Conservation (phyloP, 2,797 vertebrate species). For the Gastrophryne carolinensis region DNA sequence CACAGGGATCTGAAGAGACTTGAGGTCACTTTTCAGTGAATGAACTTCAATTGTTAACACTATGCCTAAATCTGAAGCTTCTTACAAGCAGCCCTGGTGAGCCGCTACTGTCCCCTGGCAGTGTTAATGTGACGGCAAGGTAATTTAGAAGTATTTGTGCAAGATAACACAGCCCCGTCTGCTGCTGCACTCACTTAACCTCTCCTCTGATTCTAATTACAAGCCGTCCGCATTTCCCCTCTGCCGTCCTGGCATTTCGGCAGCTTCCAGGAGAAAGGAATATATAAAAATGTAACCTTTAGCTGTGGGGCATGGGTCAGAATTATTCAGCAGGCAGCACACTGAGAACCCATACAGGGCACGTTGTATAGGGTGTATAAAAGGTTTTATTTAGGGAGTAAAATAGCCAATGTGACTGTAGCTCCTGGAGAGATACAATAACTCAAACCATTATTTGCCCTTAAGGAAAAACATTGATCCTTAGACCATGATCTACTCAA, state of each 20-base stretch:
- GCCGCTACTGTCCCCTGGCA: conserved; percentile 25
- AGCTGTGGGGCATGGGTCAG: conserved; percentile 35
- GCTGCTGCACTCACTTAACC: conserved; percentile 49
- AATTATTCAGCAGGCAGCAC: conserved; percentile 38
- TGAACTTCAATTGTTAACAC: not conserved
- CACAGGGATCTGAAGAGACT: not conserved
- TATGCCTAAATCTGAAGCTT: conserved; percentile 25
- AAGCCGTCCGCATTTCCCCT: conserved; percentile 39
- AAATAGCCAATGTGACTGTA: not conserved
- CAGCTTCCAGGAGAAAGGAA: conserved; percentile 47
- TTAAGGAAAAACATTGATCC: not conserved
- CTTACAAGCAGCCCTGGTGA: conserved; percentile 22
- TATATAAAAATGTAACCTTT: conserved; percentile 49
- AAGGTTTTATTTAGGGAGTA: conserved; percentile 40
- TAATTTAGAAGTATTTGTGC: conserved; percentile 50
- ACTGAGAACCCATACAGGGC: conserved; percentile 20
- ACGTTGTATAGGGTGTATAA: conserved; percentile 18
- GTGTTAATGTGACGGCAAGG: conserved; percentile 36
- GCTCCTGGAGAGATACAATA: not conserved
- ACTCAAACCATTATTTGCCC: not conserved
- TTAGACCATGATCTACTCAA: not conserved
- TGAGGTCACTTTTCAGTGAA: not conserved
- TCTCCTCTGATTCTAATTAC: conserved; percentile 52
- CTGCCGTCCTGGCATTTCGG: conserved; percentile 36
- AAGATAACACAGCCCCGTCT: conserved; percentile 43